Conservation (phyloP, 37 sponge, comb jelly and placozoan species). For the Aphrocallistes beatrix region DNA sequence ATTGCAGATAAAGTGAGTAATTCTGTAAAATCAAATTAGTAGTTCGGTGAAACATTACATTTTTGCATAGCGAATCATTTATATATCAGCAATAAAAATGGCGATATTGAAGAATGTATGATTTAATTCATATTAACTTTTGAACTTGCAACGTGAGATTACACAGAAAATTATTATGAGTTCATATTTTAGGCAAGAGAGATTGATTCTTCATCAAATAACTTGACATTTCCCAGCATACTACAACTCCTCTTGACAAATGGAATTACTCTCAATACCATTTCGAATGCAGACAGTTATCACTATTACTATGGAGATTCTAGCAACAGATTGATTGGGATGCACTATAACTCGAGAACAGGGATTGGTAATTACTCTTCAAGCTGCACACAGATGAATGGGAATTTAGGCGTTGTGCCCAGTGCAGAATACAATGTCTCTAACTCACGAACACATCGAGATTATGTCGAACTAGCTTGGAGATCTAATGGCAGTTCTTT, state of each 20-base stretch:
- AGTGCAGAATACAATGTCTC: background rate
- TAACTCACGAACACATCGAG: background rate
- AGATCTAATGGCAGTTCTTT: background rate
- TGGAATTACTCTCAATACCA: background rate
- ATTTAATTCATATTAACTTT: no score
- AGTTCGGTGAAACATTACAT: no score
- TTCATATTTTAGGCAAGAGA: background rate
- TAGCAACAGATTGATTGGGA: background rate
- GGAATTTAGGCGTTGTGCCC: background rate
- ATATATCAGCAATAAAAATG: no score
- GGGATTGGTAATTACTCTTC: background rate
- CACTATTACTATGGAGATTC: background rate
- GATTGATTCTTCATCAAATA: background rate
- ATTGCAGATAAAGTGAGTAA: background rate
- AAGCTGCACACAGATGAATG: background rate
- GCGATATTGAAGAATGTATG: no score
- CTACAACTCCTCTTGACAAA: background rate
- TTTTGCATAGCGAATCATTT: no score
- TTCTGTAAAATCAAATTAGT: no score
- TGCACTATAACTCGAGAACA: background rate
- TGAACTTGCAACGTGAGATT: no score
- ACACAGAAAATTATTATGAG: no score
- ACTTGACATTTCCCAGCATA: background rate
- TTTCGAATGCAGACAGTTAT: background rate
- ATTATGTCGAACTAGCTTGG: constrained; percentile 12